A percentile compares a stretch with the other conserved stretches of the same genome.
Evolutionary conservation across 2,888 invertebrate species (phyloP).

Genomic region (Mystacides longicornis): DNA sequence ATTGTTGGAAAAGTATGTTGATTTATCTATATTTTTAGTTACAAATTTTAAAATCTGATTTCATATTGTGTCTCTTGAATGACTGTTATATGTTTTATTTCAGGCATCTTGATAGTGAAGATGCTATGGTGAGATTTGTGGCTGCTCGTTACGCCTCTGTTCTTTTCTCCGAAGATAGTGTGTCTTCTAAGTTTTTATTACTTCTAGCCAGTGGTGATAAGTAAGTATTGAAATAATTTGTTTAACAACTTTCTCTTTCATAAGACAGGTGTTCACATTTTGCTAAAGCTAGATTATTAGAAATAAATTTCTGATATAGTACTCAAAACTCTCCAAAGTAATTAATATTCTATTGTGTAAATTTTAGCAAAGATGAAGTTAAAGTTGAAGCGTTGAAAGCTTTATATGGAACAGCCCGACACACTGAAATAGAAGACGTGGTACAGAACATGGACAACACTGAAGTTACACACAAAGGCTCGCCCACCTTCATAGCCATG

Average conservation of each 20-base stretch:
- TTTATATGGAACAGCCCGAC: conserved; percentile 62
- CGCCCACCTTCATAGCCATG: conserved; percentile 66
- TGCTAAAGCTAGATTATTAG: not conserved
- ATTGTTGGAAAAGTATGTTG: conserved; percentile 41
- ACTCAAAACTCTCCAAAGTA: too few relatives aligned
- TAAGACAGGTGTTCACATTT: not conserved
- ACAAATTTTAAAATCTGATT: too few relatives aligned
- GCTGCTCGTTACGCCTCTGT: conserved; percentile 74
- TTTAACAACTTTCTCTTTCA: not conserved
- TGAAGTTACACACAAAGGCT: conserved; percentile 35
- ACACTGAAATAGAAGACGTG: conserved; percentile 43
- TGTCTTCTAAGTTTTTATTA: conserved; percentile 74
- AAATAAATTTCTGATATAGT: too few relatives aligned
- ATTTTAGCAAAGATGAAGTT: conserved; percentile 64
- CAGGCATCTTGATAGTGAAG: conserved; percentile 68
- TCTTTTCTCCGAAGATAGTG: conserved; percentile 75
- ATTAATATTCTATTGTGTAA: too few relatives aligned
- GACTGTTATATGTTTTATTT: too few relatives aligned
- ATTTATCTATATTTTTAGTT: not conserved
- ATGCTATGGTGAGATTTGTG: conserved; percentile 73
- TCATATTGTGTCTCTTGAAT: too few relatives aligned
- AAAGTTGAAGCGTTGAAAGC: conserved; percentile 65
- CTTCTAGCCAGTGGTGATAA: conserved; percentile 77
- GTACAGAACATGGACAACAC: conserved; percentile 41
- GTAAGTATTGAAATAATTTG: conserved; percentile 40